Conservation (phyloP, 2,113 vertebrate species). For the Mirza zaza region DNA sequence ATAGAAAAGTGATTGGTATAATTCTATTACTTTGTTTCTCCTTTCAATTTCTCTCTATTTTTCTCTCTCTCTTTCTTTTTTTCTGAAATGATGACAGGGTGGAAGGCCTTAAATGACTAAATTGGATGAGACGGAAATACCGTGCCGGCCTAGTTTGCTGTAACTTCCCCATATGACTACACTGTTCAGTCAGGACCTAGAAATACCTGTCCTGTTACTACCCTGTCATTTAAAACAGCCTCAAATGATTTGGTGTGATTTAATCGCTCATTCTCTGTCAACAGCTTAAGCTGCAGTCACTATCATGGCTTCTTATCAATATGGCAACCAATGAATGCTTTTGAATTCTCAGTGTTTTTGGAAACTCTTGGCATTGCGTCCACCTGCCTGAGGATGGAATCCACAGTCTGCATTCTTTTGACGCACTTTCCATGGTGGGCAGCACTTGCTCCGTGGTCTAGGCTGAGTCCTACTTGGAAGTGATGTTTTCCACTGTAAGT, state of each 20-base stretch:
- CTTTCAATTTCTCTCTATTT: not conserved
- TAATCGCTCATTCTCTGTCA: not conserved
- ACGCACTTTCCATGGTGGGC: not conserved
- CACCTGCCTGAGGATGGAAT: not conserved
- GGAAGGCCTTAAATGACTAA: not conserved
- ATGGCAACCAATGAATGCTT: not conserved
- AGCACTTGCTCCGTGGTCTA: not conserved
- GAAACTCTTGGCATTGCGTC: not conserved
- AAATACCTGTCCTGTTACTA: slow-evolving; percentile 64
- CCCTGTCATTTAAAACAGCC: slow-evolving; percentile 36
- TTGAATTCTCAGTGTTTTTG: not conserved
- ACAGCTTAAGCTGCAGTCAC: not conserved
- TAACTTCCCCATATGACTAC: slow-evolving; percentile 40
- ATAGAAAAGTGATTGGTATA: not conserved
- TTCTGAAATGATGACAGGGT: not conserved
- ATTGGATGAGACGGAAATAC: not conserved
- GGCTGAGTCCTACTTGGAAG: not conserved
- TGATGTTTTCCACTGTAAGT: not conserved
- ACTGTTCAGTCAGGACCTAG: not conserved
- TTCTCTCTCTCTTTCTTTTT: no score
- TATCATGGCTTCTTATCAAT: slow-evolving; percentile 37
- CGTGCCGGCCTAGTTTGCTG: not conserved
- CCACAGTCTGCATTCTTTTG: not conserved
- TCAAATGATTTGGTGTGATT: slow-evolving; percentile 16
- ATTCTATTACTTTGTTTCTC: not conserved